Evolutionary conservation across 2,888 invertebrate species (phyloP).

Genomic region (Epiblema foenella): DNA sequence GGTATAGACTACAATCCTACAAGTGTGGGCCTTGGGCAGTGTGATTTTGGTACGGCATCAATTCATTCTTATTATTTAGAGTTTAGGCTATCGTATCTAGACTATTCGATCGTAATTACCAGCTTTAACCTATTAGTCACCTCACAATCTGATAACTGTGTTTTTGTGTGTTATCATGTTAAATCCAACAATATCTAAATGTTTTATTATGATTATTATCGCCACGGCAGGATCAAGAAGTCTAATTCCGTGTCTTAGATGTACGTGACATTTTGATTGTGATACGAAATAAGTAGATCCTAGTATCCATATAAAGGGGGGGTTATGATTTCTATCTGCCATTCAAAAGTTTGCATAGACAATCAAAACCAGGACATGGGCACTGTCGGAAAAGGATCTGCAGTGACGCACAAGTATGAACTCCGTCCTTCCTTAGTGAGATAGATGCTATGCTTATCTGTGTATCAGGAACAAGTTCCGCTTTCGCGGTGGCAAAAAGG

Average conservation of each 20-base stretch:
- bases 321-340: no score
- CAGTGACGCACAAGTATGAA: no score
- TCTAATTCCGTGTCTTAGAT: not conserved
- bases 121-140: not conserved
- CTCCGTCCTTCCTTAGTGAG: no score
- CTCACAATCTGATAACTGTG: not conserved
- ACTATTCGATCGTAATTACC: not conserved
- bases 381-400: no score
- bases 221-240: not conserved
- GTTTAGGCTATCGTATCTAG: not conserved
- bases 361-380: no score
- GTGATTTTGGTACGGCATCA: not conserved
- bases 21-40: not conserved
- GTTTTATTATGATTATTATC: not conserved
- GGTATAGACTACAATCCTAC: no score
- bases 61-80: not conserved
- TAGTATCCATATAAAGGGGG: no score
- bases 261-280: not conserved
- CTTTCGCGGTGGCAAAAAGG: no score
- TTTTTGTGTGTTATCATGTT: slow-evolving; percentile 5
- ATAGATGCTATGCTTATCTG: no score
- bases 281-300: no score
- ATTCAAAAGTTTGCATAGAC: no score
- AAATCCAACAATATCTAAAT: not conserved
- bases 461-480: no score